Evolutionary conservation across 2,888 invertebrate species (phyloP), one percentile per base, ranked within the genome.

Genomic region (Opisthograptis luteolata): DNA sequence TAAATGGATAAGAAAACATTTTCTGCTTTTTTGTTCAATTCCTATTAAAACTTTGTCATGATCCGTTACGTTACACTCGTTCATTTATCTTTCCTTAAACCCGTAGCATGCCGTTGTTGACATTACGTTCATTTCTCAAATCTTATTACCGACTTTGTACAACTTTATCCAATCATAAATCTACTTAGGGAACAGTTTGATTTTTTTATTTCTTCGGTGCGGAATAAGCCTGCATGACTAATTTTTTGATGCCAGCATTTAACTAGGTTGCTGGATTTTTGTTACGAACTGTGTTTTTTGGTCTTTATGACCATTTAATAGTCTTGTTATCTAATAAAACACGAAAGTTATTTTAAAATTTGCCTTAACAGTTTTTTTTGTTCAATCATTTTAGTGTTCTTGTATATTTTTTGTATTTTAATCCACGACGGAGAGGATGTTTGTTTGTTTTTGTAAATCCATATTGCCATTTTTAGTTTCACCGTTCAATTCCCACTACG

Each of bases 41-140:
- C 60, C 56, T 61, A 63, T 52, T 48, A 55, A 59, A 70, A 68
- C 62, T 63, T 53, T 47, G 62, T 70, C 64, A 10, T 25, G 9
- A 68, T 78, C 28, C 48, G 25, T 41, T 81, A 79, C 80, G 81
- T 79, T 80, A 76, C 71, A 60, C 65, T 53, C 63, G 61, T 68
- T 78, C 85, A 83, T 88, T 86, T 81, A 81, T 87, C 85, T 84
- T 79, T 66, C 69, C 66, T 64, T 59, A 69, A 76, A 71, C 69
- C 75, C 67, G 70, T 78, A 72, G 79, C 76, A 77, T 84, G 82
- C 73, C 79, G 76, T 67, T 76, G 81, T 70, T 83, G 87, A 85
- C 84, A 76, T 78, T 69, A 62, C 73, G 73, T 78, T 84, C 82
- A 86, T 88, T 87, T 84, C 80, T 87, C 86, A 87, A 84, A 81